These are phyloP conservation scores for Lochmaea capreae DNA, from an alignment of 2,888 invertebrate species.

Conservation along the genomic window DNA sequence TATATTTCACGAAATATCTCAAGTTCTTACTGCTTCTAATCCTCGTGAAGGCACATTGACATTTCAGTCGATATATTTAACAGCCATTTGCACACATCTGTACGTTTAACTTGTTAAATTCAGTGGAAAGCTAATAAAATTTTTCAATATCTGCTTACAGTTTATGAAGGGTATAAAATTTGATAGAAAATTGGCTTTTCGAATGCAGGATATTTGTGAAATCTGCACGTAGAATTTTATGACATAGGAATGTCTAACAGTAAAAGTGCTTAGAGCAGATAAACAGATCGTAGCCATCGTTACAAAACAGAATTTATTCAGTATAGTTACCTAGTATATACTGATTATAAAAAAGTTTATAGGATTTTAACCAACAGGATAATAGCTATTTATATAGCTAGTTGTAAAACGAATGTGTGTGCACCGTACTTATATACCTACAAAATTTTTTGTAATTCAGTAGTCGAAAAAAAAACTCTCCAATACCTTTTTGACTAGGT, in stretches of 20 bases:
- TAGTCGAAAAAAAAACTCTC: too few relatives aligned
- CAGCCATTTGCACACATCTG: too few relatives aligned
- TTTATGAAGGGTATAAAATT: neutral
- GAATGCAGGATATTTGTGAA: neutral
- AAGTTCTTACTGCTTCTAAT: neutral
- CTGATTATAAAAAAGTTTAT: too few relatives aligned
- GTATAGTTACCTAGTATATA: too few relatives aligned
- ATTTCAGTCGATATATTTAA: neutral
- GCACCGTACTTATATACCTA: too few relatives aligned
- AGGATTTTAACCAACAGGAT: too few relatives aligned
- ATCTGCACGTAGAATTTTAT: neutral
- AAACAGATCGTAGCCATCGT: neutral
- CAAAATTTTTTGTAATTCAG: too few relatives aligned
- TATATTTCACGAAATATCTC: too few relatives aligned
- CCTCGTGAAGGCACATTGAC: neutral
- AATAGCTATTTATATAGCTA: too few relatives aligned
- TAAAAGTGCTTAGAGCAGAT: neutral
- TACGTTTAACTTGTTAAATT: neutral
- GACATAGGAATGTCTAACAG: neutral
- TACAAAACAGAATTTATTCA: neutral
- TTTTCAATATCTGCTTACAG: constrained; percentile 1
- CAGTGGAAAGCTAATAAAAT: neutral
- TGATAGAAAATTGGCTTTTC: constrained; percentile 3
- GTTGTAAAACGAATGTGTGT: too few relatives aligned
- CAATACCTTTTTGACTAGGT: too few relatives aligned